A percentile compares a stretch with the other conserved stretches of the same genome.
Evolutionary conservation across 1,140 invertebrate species (phyloP).

Genomic region (Drosophila nebulosa): DNA sequence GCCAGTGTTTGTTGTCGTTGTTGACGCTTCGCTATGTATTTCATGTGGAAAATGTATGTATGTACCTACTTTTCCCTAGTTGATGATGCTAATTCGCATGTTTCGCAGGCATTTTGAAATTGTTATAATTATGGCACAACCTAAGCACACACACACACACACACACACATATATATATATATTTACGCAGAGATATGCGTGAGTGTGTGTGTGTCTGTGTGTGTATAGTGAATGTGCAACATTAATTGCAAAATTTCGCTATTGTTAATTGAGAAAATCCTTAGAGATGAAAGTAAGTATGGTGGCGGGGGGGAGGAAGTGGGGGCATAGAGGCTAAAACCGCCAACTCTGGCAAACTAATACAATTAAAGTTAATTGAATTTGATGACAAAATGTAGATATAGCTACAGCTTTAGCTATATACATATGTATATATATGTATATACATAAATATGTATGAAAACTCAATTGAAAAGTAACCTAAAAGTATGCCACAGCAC

Average conservation of each 20-base stretch:
- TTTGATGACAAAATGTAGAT: constrained; percentile 46
- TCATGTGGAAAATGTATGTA: constrained; percentile 23
- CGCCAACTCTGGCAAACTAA: constrained; percentile 8
- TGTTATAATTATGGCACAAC: constrained; percentile 60
- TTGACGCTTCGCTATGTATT: too few species aligned
- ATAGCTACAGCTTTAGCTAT: constrained; percentile 2
- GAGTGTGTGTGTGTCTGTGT: too few species aligned
- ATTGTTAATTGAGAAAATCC: constrained; percentile 58
- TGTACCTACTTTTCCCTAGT: constrained; percentile 15
- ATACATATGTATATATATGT: neutral
- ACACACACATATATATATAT: neutral
- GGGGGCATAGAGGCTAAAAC: neutral
- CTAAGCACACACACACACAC: constrained; percentile 32
- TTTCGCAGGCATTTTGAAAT: constrained; percentile 47
- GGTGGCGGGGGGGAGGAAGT: too few species aligned
- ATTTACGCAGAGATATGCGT: constrained; percentile 3
- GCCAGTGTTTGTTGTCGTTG: constrained; percentile 16
- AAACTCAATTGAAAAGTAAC: constrained; percentile 53
- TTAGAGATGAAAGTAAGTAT: neutral
- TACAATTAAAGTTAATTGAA: constrained; percentile 67
- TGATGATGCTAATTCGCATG: constrained; percentile 60
- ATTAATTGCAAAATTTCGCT: constrained; percentile 68
- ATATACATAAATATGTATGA: constrained; percentile 21
- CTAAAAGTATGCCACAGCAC: neutral
- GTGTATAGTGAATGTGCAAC: constrained; percentile 36